Percentiles rank a stretch among this genome's conserved stretches.
These are phyloP conservation scores for Sepioteuthis lessoniana DNA, from an alignment of 2,888 invertebrate species.

Conservation along the genomic window DNA sequence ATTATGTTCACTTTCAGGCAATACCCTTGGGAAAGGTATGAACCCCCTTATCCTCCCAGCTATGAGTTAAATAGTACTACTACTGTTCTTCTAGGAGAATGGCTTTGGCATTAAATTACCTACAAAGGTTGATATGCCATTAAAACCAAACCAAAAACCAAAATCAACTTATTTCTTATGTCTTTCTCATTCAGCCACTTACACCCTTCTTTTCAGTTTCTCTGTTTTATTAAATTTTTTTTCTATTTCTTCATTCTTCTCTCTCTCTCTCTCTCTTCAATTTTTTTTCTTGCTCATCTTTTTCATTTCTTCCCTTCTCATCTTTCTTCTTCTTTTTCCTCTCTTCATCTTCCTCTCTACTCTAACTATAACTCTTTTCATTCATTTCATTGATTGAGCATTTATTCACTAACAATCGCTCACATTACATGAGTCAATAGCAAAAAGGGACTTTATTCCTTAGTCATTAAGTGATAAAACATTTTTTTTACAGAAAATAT, in stretches of 20 bases:
- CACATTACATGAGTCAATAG: constrained; percentile 7
- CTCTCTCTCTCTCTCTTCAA: not conserved
- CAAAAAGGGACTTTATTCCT: not conserved
- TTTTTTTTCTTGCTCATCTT: not conserved
- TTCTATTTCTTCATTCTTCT: no score
- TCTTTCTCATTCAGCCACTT: not conserved
- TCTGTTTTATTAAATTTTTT: rapidly evolving
- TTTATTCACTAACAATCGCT: not conserved
- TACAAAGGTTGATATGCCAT: no score
- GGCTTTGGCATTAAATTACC: no score
- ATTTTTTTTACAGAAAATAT: not conserved
- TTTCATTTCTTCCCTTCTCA: not conserved
- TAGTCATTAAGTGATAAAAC: constrained; percentile 33
- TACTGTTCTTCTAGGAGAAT: no score
- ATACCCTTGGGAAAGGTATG: no score
- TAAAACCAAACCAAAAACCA: no score
- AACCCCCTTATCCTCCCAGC: no score
- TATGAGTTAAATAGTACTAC: no score
- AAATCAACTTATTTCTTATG: no score
- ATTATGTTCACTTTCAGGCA: no score
- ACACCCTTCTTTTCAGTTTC: no score
- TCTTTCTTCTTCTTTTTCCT: not conserved
- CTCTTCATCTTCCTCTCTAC: no score
- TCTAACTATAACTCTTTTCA: not conserved
- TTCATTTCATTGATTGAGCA: not conserved